A percentile compares a stretch with the other conserved stretches of the same genome.
phyloP scores from a whole-genome alignment of 2,113 vertebrate genomes.

The Ictalurus punctatus region DNA sequence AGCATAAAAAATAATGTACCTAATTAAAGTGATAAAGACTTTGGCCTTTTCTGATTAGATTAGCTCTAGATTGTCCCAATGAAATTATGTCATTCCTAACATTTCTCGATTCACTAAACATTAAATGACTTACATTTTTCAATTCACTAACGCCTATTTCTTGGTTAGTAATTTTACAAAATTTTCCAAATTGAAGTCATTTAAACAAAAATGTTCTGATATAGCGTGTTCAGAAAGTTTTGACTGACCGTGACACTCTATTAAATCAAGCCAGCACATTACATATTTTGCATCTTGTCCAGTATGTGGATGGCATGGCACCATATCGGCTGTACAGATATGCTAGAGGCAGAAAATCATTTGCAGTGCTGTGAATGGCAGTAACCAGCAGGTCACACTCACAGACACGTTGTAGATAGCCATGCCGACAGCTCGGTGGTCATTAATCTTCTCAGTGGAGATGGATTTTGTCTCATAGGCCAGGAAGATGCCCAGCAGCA shows the following conservation, averaged over 20 bases:
- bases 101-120: not conserved
- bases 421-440: conserved; percentile 59
- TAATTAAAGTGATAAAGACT: too few relatives aligned
- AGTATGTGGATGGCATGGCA: not conserved
- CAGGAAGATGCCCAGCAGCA: conserved; percentile 90
- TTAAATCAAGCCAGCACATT: not conserved
- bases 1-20: too few relatives aligned
- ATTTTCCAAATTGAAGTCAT: not conserved
- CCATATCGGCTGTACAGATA: not conserved
- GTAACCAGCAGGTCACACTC: conserved; percentile 39
- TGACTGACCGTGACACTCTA: not conserved
- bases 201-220: not conserved
- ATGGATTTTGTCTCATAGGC: conserved; percentile 95
- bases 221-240: not conserved
- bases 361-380: conserved; percentile 31
- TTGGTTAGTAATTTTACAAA: not conserved
- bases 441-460: conserved; percentile 69
- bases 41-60: too few relatives aligned
- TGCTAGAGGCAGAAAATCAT: conserved; percentile 23
- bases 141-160: not conserved
- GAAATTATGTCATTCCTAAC: not conserved
- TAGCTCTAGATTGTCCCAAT: not conserved
- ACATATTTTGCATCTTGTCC: not conserved
- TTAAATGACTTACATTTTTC: not conserved
- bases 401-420: conserved; percentile 62